Evolutionary conservation across 2,113 vertebrate species (phyloP).

Genomic region (Atractosteus spatula): DNA sequence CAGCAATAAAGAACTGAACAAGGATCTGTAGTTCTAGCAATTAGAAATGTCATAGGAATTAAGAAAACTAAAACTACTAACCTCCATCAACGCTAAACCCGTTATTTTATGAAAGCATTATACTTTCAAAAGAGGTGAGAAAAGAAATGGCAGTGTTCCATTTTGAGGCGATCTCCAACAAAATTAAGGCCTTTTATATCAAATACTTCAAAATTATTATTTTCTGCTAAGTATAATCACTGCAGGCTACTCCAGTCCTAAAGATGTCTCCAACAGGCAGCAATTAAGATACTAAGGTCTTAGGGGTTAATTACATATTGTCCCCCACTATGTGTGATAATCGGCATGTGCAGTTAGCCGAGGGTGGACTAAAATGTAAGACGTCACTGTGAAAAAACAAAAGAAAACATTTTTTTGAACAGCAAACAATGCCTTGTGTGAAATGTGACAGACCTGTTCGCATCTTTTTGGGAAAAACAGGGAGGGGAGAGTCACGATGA

Average conservation of each 20-base stretch:
- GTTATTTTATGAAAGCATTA: slow-evolving; percentile 9
- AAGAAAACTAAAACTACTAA: too few species aligned
- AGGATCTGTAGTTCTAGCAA: too few species aligned
- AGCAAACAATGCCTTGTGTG: slow-evolving; percentile 29
- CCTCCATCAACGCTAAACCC: too few species aligned
- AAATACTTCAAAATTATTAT: slow-evolving; percentile 34
- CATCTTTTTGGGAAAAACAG: slow-evolving; percentile 44
- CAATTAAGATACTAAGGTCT: slow-evolving; percentile 81
- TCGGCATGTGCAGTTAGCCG: slow-evolving; percentile 72
- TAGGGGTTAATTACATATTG: slow-evolving; percentile 87
- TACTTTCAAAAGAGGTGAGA: slow-evolving; percentile 11
- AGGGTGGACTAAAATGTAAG: slow-evolving; percentile 74
- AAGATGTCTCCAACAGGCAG: slow-evolving; percentile 69
- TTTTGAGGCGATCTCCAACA: slow-evolving; percentile 7
- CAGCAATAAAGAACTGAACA: too few species aligned
- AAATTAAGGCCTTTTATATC: slow-evolving; percentile 17
- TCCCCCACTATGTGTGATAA: slow-evolving; percentile 77
- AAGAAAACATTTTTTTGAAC: slow-evolving; percentile 3
- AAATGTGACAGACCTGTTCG: slow-evolving; percentile 42
- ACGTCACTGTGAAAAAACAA: slow-evolving; percentile 27
- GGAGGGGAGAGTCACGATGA: neutral
- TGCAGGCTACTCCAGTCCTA: slow-evolving; percentile 62
- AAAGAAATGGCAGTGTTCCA: slow-evolving; percentile 9
- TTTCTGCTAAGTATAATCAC: slow-evolving; percentile 60
- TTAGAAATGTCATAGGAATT: too few species aligned